These are phyloP conservation scores for Globodera rostochiensis DNA, from an alignment of 1,140 invertebrate genomes.

Conservation along the genomic window DNA sequence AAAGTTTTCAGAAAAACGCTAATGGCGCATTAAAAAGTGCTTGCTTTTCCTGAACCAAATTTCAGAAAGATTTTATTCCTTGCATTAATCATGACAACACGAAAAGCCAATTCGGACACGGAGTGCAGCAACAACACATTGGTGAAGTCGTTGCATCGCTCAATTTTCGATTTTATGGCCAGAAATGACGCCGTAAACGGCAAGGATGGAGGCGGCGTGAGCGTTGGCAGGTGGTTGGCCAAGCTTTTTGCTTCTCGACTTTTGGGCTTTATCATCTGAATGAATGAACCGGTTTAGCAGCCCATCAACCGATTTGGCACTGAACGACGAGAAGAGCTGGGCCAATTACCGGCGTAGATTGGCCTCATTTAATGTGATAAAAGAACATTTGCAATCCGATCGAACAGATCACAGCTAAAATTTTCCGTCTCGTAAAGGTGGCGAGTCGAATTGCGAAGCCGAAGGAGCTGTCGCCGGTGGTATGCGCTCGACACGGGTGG, in stretches of 20 bases:
- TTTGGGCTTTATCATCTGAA: neutral
- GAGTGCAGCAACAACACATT: constrained; percentile 12
- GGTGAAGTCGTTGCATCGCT: constrained; percentile 18
- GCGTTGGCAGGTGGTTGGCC: neutral
- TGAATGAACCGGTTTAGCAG: neutral
- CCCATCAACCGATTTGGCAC: neutral
- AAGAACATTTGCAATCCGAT: neutral
- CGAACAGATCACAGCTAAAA: neutral
- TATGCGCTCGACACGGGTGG: constrained; percentile 34
- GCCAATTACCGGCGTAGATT: constrained; percentile 19
- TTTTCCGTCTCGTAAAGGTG: neutral
- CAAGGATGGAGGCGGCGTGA: constrained; percentile 1
- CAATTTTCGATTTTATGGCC: constrained; percentile 25
- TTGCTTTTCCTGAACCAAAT: too few relatives aligned
- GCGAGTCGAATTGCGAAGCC: constrained; percentile 21
- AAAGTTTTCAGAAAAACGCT: too few relatives aligned
- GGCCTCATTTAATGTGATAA: constrained; percentile 25
- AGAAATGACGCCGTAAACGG: constrained; percentile 27
- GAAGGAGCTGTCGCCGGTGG: constrained; percentile 26
- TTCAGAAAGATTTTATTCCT: neutral
- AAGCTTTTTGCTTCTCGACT: neutral
- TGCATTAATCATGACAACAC: constrained; percentile 5
- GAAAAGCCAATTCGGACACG: constrained; percentile 15
- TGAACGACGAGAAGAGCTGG: constrained; percentile 23
- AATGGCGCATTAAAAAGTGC: too few relatives aligned